Evolutionary conservation across 2,797 vertebrate species (phyloP).

Genomic region (Helarctos malayanus): DNA sequence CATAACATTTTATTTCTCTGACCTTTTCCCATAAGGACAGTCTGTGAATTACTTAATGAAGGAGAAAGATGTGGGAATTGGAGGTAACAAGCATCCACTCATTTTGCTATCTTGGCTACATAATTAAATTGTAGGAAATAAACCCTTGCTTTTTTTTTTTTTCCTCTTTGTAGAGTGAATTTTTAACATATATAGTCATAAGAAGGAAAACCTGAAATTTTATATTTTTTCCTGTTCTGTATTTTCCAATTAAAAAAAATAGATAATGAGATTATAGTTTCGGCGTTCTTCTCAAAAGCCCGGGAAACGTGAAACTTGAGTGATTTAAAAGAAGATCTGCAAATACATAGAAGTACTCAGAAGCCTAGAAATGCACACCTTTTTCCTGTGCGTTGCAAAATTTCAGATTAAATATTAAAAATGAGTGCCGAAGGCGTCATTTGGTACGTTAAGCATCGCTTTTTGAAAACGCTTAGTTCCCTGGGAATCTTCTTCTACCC

Average conservation of each 20-base stretch:
- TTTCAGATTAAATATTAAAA: not conserved
- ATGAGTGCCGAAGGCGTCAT: not conserved
- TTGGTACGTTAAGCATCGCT: not conserved
- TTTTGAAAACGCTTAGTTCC: not conserved
- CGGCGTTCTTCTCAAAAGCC: not conserved
- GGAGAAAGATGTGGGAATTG: conserved; percentile 47
- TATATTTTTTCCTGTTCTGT: not conserved
- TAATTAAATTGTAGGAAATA: conserved; percentile 47
- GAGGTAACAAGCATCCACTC: conserved; percentile 2
- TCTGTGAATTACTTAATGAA: conserved; percentile 59
- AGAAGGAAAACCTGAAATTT: conserved; percentile 58
- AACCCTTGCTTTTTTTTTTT: not conserved
- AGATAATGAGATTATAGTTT: not conserved
- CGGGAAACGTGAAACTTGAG: not conserved
- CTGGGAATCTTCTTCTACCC: not conserved
- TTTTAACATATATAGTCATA: conserved; percentile 44
- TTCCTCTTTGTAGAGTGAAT: not conserved
- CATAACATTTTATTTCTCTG: conserved; percentile 70
- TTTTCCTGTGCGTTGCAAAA: not conserved
- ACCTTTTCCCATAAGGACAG: conserved; percentile 66
- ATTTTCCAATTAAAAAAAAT: not conserved
- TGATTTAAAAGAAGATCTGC: not conserved
- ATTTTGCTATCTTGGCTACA: conserved; percentile 26
- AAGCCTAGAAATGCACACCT: not conserved
- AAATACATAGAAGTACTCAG: not conserved